phyloP scores from a whole-genome alignment of 2,888 invertebrate species.

The Platypus cylindrus region DNA sequence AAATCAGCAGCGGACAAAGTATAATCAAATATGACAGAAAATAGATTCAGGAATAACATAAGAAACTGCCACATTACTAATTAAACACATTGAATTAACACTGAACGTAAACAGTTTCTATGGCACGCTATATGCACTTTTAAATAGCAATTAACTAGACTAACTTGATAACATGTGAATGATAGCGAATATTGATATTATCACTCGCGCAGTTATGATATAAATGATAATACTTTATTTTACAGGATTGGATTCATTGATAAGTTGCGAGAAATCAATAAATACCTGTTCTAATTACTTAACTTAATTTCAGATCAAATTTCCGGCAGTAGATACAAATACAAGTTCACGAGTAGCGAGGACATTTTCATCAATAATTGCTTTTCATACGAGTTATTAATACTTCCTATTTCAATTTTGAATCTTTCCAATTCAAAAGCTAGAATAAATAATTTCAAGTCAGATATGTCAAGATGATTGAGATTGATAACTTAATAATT shows the following conservation, averaged over 20 bases:
- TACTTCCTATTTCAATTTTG: no score
- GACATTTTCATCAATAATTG: no score
- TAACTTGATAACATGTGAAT: slow-evolving; percentile 24
- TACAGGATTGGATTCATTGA: slow-evolving; percentile 20
- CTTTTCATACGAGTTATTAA: no score
- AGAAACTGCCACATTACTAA: slow-evolving; percentile 18
- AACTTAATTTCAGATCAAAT: no score
- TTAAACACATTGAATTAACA: slow-evolving; percentile 15
- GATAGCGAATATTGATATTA: slow-evolving; percentile 31
- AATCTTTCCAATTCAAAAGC: no score
- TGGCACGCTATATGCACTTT: slow-evolving; percentile 24
- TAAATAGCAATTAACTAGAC: slow-evolving; percentile 24
- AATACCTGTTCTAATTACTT: no score
- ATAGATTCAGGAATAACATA: slow-evolving; percentile 15
- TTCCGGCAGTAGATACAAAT: no score
- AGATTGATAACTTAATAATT: no score
- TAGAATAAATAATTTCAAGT: no score
- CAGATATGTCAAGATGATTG: no score
- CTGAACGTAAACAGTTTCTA: slow-evolving; percentile 16
- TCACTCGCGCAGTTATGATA: slow-evolving; percentile 25
- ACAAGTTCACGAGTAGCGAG: no score
- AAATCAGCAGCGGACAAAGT: slow-evolving; percentile 13
- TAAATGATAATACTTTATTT: slow-evolving; percentile 21
- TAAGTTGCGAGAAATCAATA: not conserved
- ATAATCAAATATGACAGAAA: slow-evolving; percentile 10